Base-by-base conservation (phyloP, 2,888 invertebrate genomes). In the Crepidodera aurea region DNA sequence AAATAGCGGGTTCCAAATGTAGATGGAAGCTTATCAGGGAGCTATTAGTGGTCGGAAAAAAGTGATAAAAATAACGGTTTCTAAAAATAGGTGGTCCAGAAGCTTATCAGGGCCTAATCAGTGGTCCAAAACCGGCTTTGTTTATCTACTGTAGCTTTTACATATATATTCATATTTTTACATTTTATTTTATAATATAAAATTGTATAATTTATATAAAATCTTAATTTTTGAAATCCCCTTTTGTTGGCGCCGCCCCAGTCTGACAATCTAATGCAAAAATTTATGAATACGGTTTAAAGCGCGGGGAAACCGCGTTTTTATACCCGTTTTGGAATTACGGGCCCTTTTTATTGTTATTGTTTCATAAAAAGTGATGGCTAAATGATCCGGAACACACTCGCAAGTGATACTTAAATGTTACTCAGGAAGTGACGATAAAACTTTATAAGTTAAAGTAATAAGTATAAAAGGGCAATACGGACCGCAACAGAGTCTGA, bases 291-390 rank as follows among this genome's bases (percentile, higher is more conserved):
- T 56, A 46, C 56, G 2, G 29, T 56, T 46, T 56, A 37, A 46
- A 46, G 44, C 34, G 6, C 2, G 8, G 12, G 8, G 13, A 25
- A 34, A 19, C 32, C 18, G 39, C 7, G 19, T 57, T 57, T 57
- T 50, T 48, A 57, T 57, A 39, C 27, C 10, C 34, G 37, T 34
- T 57, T 39, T 16, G 32, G 46, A 57, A 48, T 39, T 57, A 39
- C 39, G 57, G 39, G 48, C 25, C 7, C 8, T 22, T 44, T 57
- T 57, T 57, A 57, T 57, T 50, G 48, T 57, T 48, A 57, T 57
- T 57, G 57, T 57, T 57, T 50, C 57, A 57, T 57, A 57, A 57
- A 57, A 57, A 16, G 22, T 16, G 39, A 57, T 50, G 57, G 57
- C 39, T 48, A 48, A 57, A 48, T 57, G 57, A 48, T 57, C 57